Base-by-base conservation (phyloP, 2,113 vertebrate genomes). In the Clupea harengus region DNA sequence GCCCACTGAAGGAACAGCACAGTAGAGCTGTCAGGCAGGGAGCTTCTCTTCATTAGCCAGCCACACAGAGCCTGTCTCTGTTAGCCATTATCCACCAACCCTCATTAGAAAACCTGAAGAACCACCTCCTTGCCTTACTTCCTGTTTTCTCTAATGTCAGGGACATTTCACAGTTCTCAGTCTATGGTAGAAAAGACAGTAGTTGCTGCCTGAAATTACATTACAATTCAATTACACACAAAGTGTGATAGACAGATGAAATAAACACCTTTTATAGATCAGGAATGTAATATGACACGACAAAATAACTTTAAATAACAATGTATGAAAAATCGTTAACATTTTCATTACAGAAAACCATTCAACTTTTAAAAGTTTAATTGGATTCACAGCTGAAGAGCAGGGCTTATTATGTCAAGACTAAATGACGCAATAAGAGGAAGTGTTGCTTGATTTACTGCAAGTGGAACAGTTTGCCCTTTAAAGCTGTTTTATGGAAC, bases 1-100 rank as follows among this genome's bases (percentile, higher is more conserved):
- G 81, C 90, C 88, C 92, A 93, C 91, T 91, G 89, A 90, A 92
- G 89, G 90, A 91, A 92, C 89, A 86, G 86, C 92, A 92, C 91
- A 88, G 91, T 91, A 91, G 90, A 82, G 32, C 82, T 78, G 50
- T 88, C 84, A 49, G 57, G 28, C 32, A 18, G 92, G 93, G 90
- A 90, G 82, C 60, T 86, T 82, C 90, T 91, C 92, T 93, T 94
- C 89, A 94, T 94, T 93, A 95, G 91, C 82, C 87, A 88, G 88
- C 87, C 22, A 0, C 72, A 89, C 86, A 81, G 90, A 92, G 91
- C 89, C 90, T 90, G 92, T 92, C 89, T 90, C 90, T 92, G 89
- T 39, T 91, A 93, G 91, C 87, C 15, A 75, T 60, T 60, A 60
- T 88, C 57, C 81, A 85, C 54, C 85, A 82, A 82, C 45, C 89